A percentile compares a stretch with the other conserved stretches of the same genome.
Evolutionary conservation across 2,113 vertebrate genomes (phyloP).

Genomic region (Felis catus): F.catus_Fca126_mat1.0 CM031419.1:13843501-13844000

Average conservation of each 20-base stretch:
- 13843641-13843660: constrained; percentile 97
- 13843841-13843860: not conserved
- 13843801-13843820: rapidly evolving
- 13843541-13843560: rapidly evolving
- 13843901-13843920: constrained; percentile 98
- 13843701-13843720: constrained; percentile 98
- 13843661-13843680: constrained; percentile 99
- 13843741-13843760: not conserved
- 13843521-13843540: not conserved
- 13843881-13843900: constrained; percentile 97
- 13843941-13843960: constrained; percentile 98
- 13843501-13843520: not conserved
- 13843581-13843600: constrained; percentile 91
- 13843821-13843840: not conserved
- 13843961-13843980: constrained; percentile 91
- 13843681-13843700: constrained; percentile 98
- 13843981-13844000: not conserved
- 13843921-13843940: constrained; percentile 98
- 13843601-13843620: constrained; percentile 99
- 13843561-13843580: not conserved
- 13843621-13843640: constrained; percentile 98
- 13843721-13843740: constrained; percentile 81
- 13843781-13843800: too few relatives aligned
- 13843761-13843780: not conserved
- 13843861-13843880: constrained; percentile 64